Percentiles rank a stretch among this genome's conserved stretches.
phyloP scores from a whole-genome alignment of 1,140 invertebrate species.

The Anadara kagoshimensis region DNA sequence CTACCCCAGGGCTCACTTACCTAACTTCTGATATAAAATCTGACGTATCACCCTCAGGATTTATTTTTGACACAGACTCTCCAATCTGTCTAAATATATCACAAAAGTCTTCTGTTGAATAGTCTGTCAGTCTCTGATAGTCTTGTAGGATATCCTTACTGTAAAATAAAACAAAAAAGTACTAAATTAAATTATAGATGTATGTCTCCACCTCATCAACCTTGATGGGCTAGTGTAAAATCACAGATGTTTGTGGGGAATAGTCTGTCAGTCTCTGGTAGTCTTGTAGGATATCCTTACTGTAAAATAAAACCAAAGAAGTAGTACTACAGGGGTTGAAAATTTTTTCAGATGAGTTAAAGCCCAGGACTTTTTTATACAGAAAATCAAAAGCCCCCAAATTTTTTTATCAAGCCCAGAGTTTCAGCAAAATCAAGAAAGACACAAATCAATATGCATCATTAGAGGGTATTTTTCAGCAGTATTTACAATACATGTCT shows the following conservation, averaged over 20 bases:
- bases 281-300: slow-evolving; percentile 70
- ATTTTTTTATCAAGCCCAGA: no score
- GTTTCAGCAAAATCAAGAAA: no score
- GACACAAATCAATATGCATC: no score
- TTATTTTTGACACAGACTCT: slow-evolving; percentile 63
- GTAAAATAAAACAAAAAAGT: slow-evolving; percentile 32
- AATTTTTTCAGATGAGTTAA: no score
- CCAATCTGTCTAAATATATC: slow-evolving; percentile 63
- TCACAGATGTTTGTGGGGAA: slow-evolving; percentile 62
- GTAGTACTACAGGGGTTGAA: no score
- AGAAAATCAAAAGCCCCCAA: no score
- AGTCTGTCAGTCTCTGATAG: slow-evolving; percentile 69
- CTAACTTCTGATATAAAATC: slow-evolving; percentile 49
- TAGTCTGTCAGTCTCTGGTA: slow-evolving; percentile 70
- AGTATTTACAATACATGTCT: no score
- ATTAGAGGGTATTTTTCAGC: no score
- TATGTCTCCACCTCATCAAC: no score
- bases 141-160: slow-evolving; percentile 71
- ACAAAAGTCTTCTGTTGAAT: slow-evolving; percentile 63
- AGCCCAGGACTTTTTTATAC: no score
- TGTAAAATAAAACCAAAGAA: slow-evolving; percentile 49
- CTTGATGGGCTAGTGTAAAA: no score
- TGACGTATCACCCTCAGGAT: slow-evolving; percentile 63
- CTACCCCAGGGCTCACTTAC: slow-evolving; percentile 19
- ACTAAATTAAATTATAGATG: no score